phyloP scores from a whole-genome alignment of 2,113 vertebrate genomes.

The Semnopithecus entellus region DNA sequence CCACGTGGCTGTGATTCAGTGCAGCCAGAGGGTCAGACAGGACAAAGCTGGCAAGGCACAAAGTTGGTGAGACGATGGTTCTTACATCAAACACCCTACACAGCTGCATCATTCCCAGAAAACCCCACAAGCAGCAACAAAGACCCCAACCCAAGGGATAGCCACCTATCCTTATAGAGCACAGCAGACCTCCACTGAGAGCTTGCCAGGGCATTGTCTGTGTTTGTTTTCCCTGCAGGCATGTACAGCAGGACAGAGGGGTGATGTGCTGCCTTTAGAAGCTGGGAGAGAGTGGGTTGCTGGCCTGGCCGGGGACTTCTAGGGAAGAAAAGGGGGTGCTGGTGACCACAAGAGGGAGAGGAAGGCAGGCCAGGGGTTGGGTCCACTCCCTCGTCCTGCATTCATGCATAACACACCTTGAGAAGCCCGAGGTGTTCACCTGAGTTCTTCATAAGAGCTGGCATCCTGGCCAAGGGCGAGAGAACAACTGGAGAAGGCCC shows the following conservation, averaged over 20 bases:
- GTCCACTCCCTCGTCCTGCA: neutral
- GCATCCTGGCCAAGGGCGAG: neutral
- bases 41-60: neutral
- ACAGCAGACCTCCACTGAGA: neutral
- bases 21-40: neutral
- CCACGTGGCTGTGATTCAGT: neutral
- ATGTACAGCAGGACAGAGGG: neutral
- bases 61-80: neutral
- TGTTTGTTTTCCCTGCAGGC: neutral
- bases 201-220: neutral
- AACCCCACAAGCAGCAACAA: neutral
- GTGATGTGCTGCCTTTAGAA: neutral
- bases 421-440: neutral
- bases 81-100: neutral
- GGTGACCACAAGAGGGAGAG: no score
- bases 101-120: neutral
- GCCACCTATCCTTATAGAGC: accelerated
- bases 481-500: neutral
- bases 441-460: neutral
- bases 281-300: neutral
- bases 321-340: neutral
- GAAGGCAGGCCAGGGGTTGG: neutral
- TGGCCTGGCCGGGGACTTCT: neutral
- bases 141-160: neutral
- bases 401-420: neutral